A percentile compares a stretch with the other conserved stretches of the same genome.
Conservation (phyloP, 1,140 invertebrate genomes). For the Ooceraea biroi region DNA sequence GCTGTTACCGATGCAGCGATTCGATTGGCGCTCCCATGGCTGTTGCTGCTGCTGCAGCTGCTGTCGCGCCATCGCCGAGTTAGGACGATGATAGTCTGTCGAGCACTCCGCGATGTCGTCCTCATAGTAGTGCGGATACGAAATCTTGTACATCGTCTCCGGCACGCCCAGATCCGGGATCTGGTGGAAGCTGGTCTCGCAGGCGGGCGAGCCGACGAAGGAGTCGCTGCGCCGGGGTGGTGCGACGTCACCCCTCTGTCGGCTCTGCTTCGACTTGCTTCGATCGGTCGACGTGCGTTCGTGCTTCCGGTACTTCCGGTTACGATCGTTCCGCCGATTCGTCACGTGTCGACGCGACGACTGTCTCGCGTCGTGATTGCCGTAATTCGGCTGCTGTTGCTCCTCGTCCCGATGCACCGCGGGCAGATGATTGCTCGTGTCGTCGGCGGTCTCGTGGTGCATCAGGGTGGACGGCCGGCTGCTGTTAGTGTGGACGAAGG, state of each 20-base stretch:
- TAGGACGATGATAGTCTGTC: conserved; percentile 72
- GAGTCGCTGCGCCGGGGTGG: conserved; percentile 23
- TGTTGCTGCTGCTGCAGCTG: conserved; percentile 42
- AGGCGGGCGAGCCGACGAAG: conserved; percentile 62
- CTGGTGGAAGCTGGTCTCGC: conserved; percentile 79
- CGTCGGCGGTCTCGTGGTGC: conserved; percentile 61
- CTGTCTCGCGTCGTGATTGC: conserved; percentile 68
- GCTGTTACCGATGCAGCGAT: conserved; percentile 64
- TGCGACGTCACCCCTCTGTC: conserved; percentile 49
- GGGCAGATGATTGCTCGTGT: conserved; percentile 59
- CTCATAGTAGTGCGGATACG: conserved; percentile 84
- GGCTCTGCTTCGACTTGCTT: conserved; percentile 75
- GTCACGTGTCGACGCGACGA: conserved; percentile 72
- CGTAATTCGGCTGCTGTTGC: conserved; percentile 66
- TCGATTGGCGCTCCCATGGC: conserved; percentile 72
- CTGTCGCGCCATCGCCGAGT: conserved; percentile 36
- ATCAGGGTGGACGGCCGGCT: conserved; percentile 77
- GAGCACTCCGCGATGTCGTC: conserved; percentile 80
- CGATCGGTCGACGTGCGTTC: conserved; percentile 75
- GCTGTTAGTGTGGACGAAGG: conserved; percentile 80
- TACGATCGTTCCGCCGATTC: conserved; percentile 79
- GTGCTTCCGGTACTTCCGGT: conserved; percentile 82
- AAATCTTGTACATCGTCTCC: conserved; percentile 82
- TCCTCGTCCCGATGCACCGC: conserved; percentile 68
- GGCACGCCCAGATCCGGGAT: conserved; percentile 82